Percentiles rank a stretch among this genome's conserved stretches.
Conservation (phyloP, 2,797 vertebrate species). For the Arremon aurantiirostris region DNA sequence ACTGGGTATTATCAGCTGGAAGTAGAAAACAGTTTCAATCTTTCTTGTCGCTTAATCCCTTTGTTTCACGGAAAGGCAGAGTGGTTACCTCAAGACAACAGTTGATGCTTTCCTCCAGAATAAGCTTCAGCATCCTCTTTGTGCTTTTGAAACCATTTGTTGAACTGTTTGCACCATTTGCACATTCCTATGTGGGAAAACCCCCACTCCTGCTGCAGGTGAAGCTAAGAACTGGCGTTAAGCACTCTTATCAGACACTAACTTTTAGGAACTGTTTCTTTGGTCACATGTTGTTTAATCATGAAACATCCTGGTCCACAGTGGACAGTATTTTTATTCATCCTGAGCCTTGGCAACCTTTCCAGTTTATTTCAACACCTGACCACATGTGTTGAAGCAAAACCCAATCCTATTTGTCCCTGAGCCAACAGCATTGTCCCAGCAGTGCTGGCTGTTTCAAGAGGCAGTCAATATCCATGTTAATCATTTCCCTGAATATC, state of each 20-base stretch:
- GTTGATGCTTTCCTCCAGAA: not conserved
- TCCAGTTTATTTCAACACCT: not conserved
- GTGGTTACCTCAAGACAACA: not conserved
- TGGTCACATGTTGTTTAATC: not conserved
- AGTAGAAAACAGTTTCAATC: not conserved
- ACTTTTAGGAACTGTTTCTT: not conserved
- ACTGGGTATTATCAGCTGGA: not conserved
- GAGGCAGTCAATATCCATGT: not conserved
- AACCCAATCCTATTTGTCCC: not conserved
- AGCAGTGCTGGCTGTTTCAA: not conserved
- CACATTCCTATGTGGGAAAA: not conserved
- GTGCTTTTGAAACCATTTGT: not conserved
- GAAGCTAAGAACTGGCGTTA: not conserved
- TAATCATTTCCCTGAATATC: slow-evolving; percentile 80
- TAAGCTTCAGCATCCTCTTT: not conserved
- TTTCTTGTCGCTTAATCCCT: not conserved
- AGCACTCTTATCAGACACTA: not conserved
- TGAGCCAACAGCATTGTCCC: not conserved
- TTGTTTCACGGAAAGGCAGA: rapidly evolving
- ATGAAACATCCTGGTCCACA: not conserved
- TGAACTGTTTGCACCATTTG: not conserved
- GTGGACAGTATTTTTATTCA: not conserved
- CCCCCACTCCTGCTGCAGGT: not conserved
- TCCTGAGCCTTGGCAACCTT: not conserved
- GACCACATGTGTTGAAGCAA: not conserved